Conservation (phyloP, 2,797 vertebrate genomes). For the Rhynchonycteris naso region DNA sequence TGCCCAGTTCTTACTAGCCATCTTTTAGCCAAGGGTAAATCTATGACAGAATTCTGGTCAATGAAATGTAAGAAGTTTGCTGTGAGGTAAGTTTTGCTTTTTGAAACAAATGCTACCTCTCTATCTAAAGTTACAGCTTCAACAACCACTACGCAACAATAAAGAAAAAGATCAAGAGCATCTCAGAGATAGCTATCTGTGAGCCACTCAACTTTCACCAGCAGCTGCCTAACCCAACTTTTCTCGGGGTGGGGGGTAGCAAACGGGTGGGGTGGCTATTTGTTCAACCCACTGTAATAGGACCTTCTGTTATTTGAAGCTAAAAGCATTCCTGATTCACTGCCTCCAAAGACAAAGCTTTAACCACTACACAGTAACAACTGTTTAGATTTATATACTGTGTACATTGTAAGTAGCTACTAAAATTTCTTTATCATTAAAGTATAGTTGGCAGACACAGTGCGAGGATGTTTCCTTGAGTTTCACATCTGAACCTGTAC, state of each 20-base stretch:
- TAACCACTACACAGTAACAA: neutral
- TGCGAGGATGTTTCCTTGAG: no score
- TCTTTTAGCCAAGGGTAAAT: neutral
- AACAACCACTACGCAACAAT: neutral
- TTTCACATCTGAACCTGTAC: no score
- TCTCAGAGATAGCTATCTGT: neutral
- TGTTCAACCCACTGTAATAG: neutral
- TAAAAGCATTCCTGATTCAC: conserved; percentile 18
- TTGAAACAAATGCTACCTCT: neutral
- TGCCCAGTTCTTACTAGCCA: neutral
- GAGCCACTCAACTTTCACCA: neutral
- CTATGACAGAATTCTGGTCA: neutral
- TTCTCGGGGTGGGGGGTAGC: neutral
- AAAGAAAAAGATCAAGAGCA: neutral
- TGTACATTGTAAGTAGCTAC: neutral
- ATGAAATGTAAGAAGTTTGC: neutral
- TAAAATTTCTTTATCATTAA: neutral
- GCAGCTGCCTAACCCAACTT: neutral
- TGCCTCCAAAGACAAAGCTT: neutral
- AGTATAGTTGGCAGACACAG: neutral
- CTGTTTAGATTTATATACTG: neutral
- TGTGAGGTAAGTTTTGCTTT: neutral
- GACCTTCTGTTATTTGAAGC: neutral
- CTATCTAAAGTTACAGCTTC: neutral
- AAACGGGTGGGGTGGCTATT: neutral